phyloP scores from a whole-genome alignment of 2,113 vertebrate species.

The Isurus oxyrinchus region DNA sequence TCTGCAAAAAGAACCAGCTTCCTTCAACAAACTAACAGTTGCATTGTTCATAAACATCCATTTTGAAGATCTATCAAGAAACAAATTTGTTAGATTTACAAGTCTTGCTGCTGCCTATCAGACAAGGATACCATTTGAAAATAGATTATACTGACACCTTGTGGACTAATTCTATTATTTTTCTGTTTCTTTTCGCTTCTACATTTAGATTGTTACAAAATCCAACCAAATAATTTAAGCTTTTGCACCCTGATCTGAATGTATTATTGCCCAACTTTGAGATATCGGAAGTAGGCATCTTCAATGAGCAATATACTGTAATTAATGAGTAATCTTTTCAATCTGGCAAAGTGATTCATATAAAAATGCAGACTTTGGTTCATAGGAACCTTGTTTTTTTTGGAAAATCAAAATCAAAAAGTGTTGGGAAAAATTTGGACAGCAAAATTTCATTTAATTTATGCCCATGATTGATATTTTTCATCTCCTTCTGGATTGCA shows the following conservation, averaged over 20 bases:
- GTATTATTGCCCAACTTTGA: not conserved
- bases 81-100: not conserved
- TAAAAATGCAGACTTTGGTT: not conserved
- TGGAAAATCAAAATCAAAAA: not conserved
- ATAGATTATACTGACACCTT: not conserved
- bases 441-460: not conserved
- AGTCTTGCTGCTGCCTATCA: not conserved
- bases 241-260: not conserved
- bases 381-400: not conserved
- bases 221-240: not conserved
- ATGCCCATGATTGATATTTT: not conserved
- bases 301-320: not conserved
- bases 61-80: slow-evolving; percentile 8
- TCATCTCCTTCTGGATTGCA: not conserved
- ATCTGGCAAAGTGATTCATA: not conserved
- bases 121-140: not conserved
- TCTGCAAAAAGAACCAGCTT: not conserved
- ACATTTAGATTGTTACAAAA: not conserved
- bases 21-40: not conserved
- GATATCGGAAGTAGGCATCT: not conserved
- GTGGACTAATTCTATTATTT: not conserved
- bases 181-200: not conserved
- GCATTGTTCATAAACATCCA: not conserved
- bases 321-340: not conserved
- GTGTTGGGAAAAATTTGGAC: not conserved